A percentile compares a stretch with the other conserved stretches of the same genome.
These are phyloP conservation scores for Leptatherina wallacei DNA, from an alignment of 2,797 vertebrate species.

Conservation along the genomic window DNA sequence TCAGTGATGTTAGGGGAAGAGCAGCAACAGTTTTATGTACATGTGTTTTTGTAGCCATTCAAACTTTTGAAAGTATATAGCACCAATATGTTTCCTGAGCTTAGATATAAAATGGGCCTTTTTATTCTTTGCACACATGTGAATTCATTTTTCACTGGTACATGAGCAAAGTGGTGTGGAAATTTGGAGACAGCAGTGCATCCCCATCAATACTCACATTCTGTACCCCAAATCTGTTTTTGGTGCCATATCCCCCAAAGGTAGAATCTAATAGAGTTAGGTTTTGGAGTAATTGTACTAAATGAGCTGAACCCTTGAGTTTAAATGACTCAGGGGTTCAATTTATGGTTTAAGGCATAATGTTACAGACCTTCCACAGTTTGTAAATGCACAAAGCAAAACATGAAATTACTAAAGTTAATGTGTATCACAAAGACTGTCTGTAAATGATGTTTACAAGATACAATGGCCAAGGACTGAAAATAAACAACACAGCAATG, in stretches of 20 bases:
- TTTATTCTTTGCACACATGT: not conserved
- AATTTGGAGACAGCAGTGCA: not conserved
- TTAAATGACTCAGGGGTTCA: not conserved
- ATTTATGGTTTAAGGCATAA: not conserved
- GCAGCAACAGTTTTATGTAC: not conserved
- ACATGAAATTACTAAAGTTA: not conserved
- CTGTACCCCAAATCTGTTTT: not conserved
- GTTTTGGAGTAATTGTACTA: not conserved
- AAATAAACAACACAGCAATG: not conserved
- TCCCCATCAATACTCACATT: not conserved
- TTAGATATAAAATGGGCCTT: slow-evolving; percentile 1
- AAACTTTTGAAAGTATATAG: not conserved
- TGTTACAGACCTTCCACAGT: not conserved
- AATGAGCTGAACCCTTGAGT: slow-evolving; percentile 14
- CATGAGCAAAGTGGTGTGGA: not conserved
- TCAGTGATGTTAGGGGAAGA: not conserved
- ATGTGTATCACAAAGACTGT: not conserved
- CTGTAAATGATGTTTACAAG: not conserved
- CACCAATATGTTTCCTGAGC: not conserved
- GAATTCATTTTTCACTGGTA: not conserved
- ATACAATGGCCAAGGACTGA: not conserved
- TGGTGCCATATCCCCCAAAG: not conserved
- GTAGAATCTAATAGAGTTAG: not conserved
- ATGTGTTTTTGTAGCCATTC: not conserved
- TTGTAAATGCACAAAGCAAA: not conserved